Percentiles rank a stretch among this genome's conserved stretches.
Evolutionary conservation across 2,888 invertebrate genomes (phyloP).

Genomic region (Sphinx pinastri): DNA sequence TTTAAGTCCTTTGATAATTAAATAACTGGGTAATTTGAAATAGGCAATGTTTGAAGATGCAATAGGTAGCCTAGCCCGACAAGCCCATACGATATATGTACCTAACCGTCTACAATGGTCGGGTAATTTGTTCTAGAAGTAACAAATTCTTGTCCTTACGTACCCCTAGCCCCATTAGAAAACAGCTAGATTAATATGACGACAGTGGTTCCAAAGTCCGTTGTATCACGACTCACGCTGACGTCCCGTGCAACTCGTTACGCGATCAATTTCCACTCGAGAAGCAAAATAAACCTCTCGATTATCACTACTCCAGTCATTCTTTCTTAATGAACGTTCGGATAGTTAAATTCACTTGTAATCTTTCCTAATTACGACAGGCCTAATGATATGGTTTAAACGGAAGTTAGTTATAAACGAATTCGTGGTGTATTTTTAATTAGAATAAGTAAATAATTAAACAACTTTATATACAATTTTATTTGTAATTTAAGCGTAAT

Average conservation of each 20-base stretch:
- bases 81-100: too few species aligned
- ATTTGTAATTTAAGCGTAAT: too few species aligned
- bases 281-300: neutral
- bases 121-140: neutral
- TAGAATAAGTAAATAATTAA: slow-evolving; percentile 14
- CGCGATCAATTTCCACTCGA: neutral
- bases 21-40: neutral
- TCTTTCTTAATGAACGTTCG: slow-evolving; percentile 16
- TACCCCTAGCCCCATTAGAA: neutral
- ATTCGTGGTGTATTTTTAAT: neutral
- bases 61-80: too few species aligned
- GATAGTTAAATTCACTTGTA: neutral
- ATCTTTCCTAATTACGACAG: neutral
- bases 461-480: neutral
- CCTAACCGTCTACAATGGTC: too few species aligned
- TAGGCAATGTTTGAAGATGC: too few species aligned
- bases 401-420: neutral
- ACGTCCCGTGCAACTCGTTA: neutral
- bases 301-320: neutral
- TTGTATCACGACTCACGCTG: neutral
- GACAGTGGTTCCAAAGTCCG: neutral
- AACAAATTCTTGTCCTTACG: neutral
- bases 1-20: too few species aligned
- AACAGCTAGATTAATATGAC: neutral
- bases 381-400: neutral